Evolutionary conservation across 1,140 invertebrate species (phyloP).

Genomic region (Cecropterus lyciades): DNA sequence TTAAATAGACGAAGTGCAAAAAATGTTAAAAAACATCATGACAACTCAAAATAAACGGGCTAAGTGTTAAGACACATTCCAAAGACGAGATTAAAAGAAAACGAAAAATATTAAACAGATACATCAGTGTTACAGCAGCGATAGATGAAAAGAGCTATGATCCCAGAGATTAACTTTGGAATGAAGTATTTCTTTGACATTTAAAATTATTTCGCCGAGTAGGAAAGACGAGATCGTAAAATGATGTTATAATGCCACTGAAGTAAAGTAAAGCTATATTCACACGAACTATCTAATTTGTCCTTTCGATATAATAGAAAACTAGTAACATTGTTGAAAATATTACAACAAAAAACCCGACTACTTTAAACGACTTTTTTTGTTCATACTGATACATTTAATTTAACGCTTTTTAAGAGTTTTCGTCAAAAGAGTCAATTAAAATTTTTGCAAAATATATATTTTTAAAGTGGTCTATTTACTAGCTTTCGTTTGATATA

Average conservation of each 20-base stretch:
- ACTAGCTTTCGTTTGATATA: too few species aligned
- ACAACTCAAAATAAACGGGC: slow-evolving; percentile 19
- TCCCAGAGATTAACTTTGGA: slow-evolving; percentile 19
- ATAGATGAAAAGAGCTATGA: slow-evolving; percentile 29
- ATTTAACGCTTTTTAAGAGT: too few species aligned
- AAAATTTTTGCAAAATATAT: too few species aligned
- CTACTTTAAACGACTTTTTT: too few species aligned
- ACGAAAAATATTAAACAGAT: slow-evolving; percentile 32
- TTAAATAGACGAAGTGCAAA: background rate
- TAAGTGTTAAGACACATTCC: slow-evolving; percentile 23
- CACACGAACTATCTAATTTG: background rate
- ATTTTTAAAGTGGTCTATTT: too few species aligned
- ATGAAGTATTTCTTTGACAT: slow-evolving; percentile 33
- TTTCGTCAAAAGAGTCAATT: too few species aligned
- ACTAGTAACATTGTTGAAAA: too few species aligned
- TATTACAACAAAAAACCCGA: too few species aligned
- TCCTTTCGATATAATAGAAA: too few species aligned
- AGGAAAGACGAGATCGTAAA: slow-evolving; percentile 25
- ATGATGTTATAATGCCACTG: slow-evolving; percentile 12
- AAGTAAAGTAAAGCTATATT: slow-evolving; percentile 1
- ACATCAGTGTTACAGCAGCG: slow-evolving; percentile 21
- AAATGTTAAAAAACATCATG: background rate
- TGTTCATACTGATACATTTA: too few species aligned
- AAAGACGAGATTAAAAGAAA: slow-evolving; percentile 30
- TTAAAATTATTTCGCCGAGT: slow-evolving; percentile 23